These are phyloP conservation scores for Octodonta nipae DNA, from an alignment of 2,888 invertebrate species.

Conservation along the genomic window DNA sequence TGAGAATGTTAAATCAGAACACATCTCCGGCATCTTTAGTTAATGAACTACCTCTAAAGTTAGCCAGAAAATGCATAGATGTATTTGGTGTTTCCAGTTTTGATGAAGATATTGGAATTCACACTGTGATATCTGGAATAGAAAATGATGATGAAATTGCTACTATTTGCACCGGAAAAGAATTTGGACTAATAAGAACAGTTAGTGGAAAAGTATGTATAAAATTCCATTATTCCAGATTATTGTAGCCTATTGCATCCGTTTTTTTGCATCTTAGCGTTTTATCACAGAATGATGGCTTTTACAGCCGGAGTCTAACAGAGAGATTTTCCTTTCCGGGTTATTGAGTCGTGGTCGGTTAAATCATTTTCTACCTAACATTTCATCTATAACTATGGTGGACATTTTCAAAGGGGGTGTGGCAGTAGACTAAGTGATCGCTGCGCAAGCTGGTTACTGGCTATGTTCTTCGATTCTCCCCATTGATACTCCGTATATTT, in stretches of 20 bases:
- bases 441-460: too few species aligned
- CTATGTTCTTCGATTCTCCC: too few species aligned
- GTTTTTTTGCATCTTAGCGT: constrained; percentile 4
- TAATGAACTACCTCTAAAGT: constrained; percentile 57
- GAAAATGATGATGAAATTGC: constrained; percentile 64
- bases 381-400: too few species aligned
- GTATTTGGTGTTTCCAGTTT: constrained; percentile 59
- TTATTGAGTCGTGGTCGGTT: too few species aligned
- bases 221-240: constrained; percentile 2
- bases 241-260: too few species aligned
- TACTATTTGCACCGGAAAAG: constrained; percentile 72
- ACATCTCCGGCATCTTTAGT: constrained; percentile 44
- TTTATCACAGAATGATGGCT: too few species aligned
- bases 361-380: too few species aligned
- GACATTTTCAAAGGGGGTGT: not conserved
- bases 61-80: constrained; percentile 67
- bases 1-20: constrained; percentile 54
- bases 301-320: too few species aligned
- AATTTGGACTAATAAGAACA: constrained; percentile 75
- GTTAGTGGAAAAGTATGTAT: constrained; percentile 62
- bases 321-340: too few species aligned
- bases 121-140: constrained; percentile 29
- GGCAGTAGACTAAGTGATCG: too few species aligned
- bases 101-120: constrained; percentile 47
- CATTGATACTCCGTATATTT: too few species aligned